Conservation (phyloP, 2,113 vertebrate species). For the Coryphaenoides rupestris region DNA sequence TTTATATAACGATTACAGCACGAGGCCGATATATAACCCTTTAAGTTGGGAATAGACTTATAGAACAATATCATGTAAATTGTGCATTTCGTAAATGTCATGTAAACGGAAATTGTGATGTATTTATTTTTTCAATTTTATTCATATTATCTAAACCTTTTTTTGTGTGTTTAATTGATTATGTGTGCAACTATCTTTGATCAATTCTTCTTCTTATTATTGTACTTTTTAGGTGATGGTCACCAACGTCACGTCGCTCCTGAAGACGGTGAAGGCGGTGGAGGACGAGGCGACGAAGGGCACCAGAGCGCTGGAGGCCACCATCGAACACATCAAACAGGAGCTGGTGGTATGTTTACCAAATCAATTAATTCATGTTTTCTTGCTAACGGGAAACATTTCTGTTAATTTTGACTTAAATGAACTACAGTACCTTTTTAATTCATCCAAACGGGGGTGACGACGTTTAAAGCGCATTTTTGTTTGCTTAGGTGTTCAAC, state of each 20-base stretch:
- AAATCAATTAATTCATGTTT: background rate
- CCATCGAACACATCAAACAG: slow-evolving; percentile 95
- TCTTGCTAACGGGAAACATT: background rate
- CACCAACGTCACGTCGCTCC: slow-evolving; percentile 93
- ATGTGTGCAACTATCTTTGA: background rate
- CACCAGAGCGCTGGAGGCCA: slow-evolving; percentile 89
- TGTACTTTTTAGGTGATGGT: slow-evolving; percentile 93
- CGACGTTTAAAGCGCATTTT: no score
- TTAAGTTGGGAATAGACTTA: no score
- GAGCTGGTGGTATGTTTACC: slow-evolving; percentile 84
- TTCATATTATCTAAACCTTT: no score
- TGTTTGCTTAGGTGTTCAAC: slow-evolving; percentile 83
- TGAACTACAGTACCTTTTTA: background rate
- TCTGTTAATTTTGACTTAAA: no score
- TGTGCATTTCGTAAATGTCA: no score
- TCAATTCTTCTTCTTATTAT: background rate
- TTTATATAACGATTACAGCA: no score
- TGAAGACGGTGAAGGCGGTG: slow-evolving; percentile 96
- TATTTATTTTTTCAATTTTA: no score
- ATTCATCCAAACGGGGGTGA: background rate
- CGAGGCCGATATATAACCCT: no score
- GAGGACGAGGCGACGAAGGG: slow-evolving; percentile 97
- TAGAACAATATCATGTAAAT: no score
- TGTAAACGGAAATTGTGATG: no score
- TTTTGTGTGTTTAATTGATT: no score